phyloP scores from a whole-genome alignment of 1,140 invertebrate species.

The Ladona fulva region DNA sequence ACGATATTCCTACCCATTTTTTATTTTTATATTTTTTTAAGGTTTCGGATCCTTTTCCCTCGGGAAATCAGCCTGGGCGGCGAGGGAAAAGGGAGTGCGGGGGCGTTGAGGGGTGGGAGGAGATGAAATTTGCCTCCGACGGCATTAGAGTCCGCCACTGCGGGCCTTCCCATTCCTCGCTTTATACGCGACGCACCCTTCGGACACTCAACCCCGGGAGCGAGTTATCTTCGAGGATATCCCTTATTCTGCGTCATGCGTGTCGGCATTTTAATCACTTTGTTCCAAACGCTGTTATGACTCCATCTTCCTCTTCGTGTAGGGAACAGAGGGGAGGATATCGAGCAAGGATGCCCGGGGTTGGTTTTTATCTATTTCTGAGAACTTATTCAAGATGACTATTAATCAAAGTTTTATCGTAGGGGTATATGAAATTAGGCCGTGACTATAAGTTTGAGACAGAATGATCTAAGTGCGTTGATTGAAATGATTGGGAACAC shows the following conservation, averaged over 20 bases:
- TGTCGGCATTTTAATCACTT: background rate
- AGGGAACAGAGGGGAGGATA: too few relatives aligned
- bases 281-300: too few relatives aligned
- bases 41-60: background rate
- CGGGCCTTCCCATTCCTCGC: background rate
- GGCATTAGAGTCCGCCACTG: background rate
- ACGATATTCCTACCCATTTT: slow-evolving; percentile 3
- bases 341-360: too few relatives aligned
- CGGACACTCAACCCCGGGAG: background rate
- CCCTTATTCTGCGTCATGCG: background rate
- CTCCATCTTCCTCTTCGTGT: too few relatives aligned
- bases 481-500: too few relatives aligned
- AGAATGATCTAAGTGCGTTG: too few relatives aligned
- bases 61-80: background rate
- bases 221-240: background rate
- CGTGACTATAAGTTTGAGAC: too few relatives aligned
- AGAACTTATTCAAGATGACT: too few relatives aligned
- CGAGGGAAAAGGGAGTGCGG: background rate
- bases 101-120: background rate
- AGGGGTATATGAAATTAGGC: too few relatives aligned
- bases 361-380: too few relatives aligned
- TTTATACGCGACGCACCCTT: background rate
- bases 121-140: slow-evolving; percentile 6
- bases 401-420: too few relatives aligned
- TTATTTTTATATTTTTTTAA: background rate